Conservation (phyloP, 2,888 invertebrate genomes). For the Chymomyza procnemis region DNA sequence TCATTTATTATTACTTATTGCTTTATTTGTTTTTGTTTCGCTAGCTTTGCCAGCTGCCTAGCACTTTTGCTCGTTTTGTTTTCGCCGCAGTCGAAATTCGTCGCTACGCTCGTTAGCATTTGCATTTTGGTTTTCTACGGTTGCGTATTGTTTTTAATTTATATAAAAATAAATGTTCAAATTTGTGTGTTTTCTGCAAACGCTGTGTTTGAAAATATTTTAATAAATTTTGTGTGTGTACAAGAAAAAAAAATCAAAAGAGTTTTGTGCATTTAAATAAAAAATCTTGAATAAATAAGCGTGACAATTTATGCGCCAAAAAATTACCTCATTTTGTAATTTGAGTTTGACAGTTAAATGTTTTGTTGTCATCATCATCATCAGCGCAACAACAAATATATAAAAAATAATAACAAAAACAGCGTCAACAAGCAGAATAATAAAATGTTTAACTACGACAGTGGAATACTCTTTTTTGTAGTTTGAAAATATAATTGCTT, state of each 20-base stretch:
- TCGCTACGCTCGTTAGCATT: conserved; percentile 54
- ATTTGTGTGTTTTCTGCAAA: background rate
- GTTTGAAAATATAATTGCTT: too few relatives aligned
- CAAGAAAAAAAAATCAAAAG: background rate
- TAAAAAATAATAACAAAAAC: too few relatives aligned
- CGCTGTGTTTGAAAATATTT: background rate
- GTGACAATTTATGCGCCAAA: background rate
- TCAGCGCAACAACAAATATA: background rate
- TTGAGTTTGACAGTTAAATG: background rate
- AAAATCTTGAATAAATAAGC: background rate
- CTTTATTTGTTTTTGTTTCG: conserved; percentile 26
- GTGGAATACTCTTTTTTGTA: too few relatives aligned
- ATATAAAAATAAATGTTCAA: background rate
- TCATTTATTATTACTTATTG: conserved; percentile 43
- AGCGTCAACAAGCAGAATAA: too few relatives aligned
- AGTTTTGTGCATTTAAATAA: background rate
- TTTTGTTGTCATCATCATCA: background rate
- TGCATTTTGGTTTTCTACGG: background rate
- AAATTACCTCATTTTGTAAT: conserved; percentile 9
- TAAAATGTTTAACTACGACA: too few relatives aligned
- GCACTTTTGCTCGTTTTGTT: conserved; percentile 33
- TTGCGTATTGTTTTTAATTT: background rate
- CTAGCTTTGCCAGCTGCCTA: background rate
- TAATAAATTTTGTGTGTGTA: background rate
- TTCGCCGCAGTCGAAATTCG: conserved; percentile 70